These are phyloP conservation scores for Leptopilina clavipes DNA, from an alignment of 1,140 invertebrate species.

Conservation along the genomic window DNA sequence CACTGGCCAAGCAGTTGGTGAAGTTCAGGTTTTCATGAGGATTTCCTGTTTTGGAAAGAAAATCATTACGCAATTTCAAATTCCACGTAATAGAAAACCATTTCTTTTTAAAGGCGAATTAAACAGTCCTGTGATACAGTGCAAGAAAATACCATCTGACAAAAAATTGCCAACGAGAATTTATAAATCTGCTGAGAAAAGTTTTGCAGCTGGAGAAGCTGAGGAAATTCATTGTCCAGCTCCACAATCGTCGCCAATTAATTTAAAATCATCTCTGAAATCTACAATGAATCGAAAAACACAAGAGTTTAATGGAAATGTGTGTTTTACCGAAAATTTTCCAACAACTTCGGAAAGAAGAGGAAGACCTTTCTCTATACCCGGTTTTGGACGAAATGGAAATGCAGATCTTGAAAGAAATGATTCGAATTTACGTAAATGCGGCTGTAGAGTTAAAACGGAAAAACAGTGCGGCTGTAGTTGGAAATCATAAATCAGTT, in stretches of 20 bases:
- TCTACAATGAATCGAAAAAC: neutral
- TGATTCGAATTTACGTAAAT: slow-evolving; percentile 43
- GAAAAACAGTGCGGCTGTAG: slow-evolving; percentile 41
- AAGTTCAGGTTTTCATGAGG: slow-evolving; percentile 76
- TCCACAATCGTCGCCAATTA: slow-evolving; percentile 3
- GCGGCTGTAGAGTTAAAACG: slow-evolving; percentile 54
- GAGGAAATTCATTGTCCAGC: slow-evolving; percentile 2
- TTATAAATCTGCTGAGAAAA: slow-evolving; percentile 29
- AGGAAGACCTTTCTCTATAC: neutral
- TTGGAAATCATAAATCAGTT: neutral
- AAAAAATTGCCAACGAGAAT: neutral
- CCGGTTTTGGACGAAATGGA: neutral
- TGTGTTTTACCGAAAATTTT: neutral
- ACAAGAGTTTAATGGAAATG: neutral
- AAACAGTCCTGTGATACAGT: slow-evolving; percentile 63
- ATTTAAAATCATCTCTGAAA: slow-evolving; percentile 2
- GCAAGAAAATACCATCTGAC: slow-evolving; percentile 56
- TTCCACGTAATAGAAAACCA: slow-evolving; percentile 64
- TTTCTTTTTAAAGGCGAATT: slow-evolving; percentile 68
- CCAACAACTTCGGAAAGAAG: neutral
- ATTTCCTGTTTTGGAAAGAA: slow-evolving; percentile 80
- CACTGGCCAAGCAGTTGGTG: slow-evolving; percentile 72
- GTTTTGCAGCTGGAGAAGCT: neutral
- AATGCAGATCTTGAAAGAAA: neutral
- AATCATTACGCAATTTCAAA: slow-evolving; percentile 80